Evolutionary conservation across 2,888 invertebrate genomes (phyloP).

Genomic region (Pristionchus japonicus): DNA sequence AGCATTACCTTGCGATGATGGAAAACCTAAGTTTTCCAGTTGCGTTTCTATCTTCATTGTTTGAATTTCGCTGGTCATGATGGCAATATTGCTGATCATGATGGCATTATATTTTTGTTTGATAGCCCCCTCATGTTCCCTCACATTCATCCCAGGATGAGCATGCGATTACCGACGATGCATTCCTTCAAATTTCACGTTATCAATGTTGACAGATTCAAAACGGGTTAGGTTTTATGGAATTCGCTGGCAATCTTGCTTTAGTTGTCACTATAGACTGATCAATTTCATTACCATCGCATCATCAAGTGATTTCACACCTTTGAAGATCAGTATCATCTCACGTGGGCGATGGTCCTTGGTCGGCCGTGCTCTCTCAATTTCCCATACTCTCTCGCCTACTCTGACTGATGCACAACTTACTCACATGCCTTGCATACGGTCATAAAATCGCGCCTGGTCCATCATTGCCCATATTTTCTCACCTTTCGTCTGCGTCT

Average conservation of each 20-base stretch:
- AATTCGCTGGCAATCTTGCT: too few relatives aligned
- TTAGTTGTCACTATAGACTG: neutral
- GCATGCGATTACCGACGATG: too few relatives aligned
- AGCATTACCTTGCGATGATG: neutral
- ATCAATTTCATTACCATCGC: neutral
- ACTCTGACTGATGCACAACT: too few relatives aligned
- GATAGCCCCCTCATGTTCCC: neutral
- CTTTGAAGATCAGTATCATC: slow-evolving; percentile 3
- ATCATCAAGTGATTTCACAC: neutral
- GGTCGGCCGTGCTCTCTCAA: too few relatives aligned
- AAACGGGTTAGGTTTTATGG: too few relatives aligned
- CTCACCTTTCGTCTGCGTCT: neutral
- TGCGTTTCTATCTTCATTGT: too few relatives aligned
- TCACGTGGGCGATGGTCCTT: neutral
- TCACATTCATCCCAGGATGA: neutral
- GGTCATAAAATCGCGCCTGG: slow-evolving; percentile 2
- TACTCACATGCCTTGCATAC: neutral
- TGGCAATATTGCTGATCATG: too few relatives aligned
- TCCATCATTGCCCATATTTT: neutral
- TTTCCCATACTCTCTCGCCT: too few relatives aligned
- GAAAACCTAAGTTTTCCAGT: neutral
- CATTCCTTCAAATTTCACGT: too few relatives aligned
- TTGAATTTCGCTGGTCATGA: too few relatives aligned
- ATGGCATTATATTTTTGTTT: too few relatives aligned
- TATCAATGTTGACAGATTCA: too few relatives aligned